These are phyloP conservation scores for Theropithecus gelada DNA, from an alignment of 2,113 vertebrate genomes.

Conservation along the genomic window DNA sequence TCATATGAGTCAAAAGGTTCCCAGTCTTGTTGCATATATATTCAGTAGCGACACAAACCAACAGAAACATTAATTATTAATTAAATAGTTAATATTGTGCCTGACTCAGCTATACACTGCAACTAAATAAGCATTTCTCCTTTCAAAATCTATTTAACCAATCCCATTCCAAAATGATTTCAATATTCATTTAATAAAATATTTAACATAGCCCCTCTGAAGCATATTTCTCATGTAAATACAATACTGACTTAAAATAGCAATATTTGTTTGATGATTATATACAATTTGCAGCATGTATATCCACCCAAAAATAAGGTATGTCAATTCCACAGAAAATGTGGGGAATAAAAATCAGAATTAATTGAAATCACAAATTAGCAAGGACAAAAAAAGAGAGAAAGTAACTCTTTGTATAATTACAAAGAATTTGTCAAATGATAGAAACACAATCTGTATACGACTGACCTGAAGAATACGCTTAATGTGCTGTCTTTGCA, in stretches of 20 bases:
- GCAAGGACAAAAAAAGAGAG: neutral
- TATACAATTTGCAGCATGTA: neutral
- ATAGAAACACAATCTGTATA: neutral
- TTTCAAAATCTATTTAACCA: neutral
- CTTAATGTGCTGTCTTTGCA: conserved; percentile 86
- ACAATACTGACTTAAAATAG: neutral
- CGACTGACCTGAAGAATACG: conserved; percentile 84
- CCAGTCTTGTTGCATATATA: neutral
- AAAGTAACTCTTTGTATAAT: neutral
- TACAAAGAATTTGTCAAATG: neutral
- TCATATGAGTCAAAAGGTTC: neutral
- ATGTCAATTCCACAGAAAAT: neutral
- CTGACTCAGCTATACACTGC: neutral
- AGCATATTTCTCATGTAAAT: neutral
- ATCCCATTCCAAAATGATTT: neutral
- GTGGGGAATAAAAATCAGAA: neutral
- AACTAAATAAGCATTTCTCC: neutral
- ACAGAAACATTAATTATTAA: neutral
- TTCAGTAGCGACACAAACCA: neutral
- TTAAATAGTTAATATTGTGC: neutral
- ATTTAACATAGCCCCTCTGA: neutral
- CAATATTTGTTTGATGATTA: neutral
- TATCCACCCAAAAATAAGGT: neutral
- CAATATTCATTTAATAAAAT: neutral
- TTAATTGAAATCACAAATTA: neutral